A percentile compares a stretch with the other conserved stretches of the same genome.
These are phyloP conservation scores for Atrichornis clamosus DNA, from an alignment of 2,113 vertebrate species.

Conservation along the genomic window DNA sequence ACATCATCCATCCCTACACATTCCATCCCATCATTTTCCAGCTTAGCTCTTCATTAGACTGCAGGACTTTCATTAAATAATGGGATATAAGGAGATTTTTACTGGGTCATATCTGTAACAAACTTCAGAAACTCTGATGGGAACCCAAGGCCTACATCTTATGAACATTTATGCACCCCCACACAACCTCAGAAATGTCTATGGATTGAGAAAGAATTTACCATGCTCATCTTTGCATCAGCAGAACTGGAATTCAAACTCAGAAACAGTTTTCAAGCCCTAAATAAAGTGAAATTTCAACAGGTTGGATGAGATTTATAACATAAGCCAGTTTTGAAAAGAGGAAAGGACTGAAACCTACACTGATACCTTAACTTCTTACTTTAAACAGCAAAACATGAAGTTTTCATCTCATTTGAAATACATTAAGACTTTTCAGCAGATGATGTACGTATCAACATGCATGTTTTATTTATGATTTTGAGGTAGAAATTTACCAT, in stretches of 20 bases:
- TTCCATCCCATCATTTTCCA: accelerated
- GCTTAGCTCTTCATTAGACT: neutral
- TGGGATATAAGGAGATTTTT: neutral
- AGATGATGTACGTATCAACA: neutral
- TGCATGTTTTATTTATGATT: neutral
- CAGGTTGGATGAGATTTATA: neutral
- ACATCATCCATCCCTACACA: neutral
- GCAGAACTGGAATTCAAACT: neutral
- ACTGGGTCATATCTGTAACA: neutral
- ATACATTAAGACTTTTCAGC: neutral
- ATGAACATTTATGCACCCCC: accelerated
- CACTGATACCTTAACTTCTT: neutral
- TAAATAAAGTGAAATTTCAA: neutral
- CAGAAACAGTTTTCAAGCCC: neutral
- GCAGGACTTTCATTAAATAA: neutral
- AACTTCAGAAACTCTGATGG: neutral
- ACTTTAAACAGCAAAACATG: neutral
- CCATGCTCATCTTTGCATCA: neutral
- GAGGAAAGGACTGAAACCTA: neutral
- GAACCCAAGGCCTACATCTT: neutral
- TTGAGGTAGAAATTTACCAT: neutral
- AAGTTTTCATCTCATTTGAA: neutral
- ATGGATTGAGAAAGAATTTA: neutral
- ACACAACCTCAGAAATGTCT: neutral
- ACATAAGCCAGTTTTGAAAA: neutral